These are phyloP conservation scores for Bos taurus DNA, from an alignment of 2,113 vertebrate species.

Conservation along the genomic window ARS-UCD2.0 NC_037349.1:35889501-35890000, in stretches of 20 bases:
- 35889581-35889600: background rate
- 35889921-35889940: background rate
- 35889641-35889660: background rate
- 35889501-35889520: background rate
- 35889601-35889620: background rate
- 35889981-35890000: background rate
- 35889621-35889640: background rate
- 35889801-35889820: background rate
- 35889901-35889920: background rate
- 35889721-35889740: background rate
- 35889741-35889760: background rate
- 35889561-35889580: background rate
- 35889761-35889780: background rate
- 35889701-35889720: background rate
- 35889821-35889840: background rate
- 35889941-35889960: background rate
- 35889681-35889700: background rate
- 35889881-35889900: background rate
- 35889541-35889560: background rate
- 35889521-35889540: background rate
- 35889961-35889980: background rate
- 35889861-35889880: background rate
- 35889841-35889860: background rate
- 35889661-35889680: background rate
- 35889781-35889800: background rate